Base-by-base conservation (phyloP, 1,140 invertebrate genomes). In the Macrocentrus cingulum region DNA sequence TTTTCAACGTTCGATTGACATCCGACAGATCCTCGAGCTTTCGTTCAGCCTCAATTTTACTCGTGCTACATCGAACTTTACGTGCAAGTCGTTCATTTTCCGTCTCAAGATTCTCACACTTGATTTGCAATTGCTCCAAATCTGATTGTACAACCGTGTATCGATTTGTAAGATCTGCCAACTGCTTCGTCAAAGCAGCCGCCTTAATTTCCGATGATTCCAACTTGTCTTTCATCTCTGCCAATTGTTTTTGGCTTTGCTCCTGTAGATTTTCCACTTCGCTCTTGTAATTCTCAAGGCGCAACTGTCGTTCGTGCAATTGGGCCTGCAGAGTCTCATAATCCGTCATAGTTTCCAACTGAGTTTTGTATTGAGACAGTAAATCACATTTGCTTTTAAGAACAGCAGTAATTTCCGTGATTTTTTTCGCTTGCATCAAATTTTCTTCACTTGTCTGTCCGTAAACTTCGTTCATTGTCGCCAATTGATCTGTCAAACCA, bases 341-440 rank as follows among this genome's bases (percentile, higher is more conserved):
- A 11, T 77, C 71, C 23, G 59, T 62, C 2, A 75, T 59, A 1
- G 25, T 68, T 41, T 79, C 74, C 1, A 77, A 37, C 51, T 73
- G 71, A 0, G 62, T 64, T 50, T 73, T 75, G 36, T 75, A 77
- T 41, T 79, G 75, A 0, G 70, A 71, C 3, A 75, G 18, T 29
- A 68, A 62, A 39, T 80, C 76, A 8, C 74, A 71, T 37, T 77
- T 77, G 3, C 52, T 55, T 57, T 76, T 77, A 4, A 79, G 23
- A 15, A 71, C 32, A 6, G 13, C 1, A 4, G 61, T 70, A 9
- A 78, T 69, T 1, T 74, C 65, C n/a, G 68, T 57, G 9, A 76
- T 67, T 1, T 41, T 53, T 0, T 56, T 34, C 15, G 60, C 34
- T 15, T 75, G 74, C 2, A 65, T 49, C 11, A 56, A 16, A 37